Base-by-base conservation (phyloP, 1,140 invertebrate species). In the Sminthurides bifidus region DNA sequence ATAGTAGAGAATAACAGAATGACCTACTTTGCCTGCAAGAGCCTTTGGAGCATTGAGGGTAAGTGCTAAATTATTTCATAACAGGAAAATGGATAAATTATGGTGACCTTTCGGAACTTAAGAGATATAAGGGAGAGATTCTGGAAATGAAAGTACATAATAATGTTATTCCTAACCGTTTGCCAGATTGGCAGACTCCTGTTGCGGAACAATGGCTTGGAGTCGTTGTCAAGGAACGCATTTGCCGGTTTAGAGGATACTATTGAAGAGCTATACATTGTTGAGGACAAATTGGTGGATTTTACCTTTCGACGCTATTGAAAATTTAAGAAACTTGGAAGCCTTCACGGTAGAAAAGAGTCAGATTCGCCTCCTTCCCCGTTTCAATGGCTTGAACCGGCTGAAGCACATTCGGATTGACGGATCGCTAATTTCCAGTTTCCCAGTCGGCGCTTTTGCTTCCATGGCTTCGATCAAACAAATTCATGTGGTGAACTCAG, bases 1-100 rank as follows among this genome's bases (percentile, higher is more conserved):
- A 87, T 90, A 43, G 73, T 90, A 56, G 87, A 90, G 71, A 87
- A 87, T 63, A 89, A 89, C 68, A 82, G 84, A 63, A 68, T 89
- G 37, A n/a, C 84, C 85, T 1, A 82, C 85, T 3, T 63, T 90
- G 17, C 84, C 85, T 3, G 85, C 84, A 17, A 79, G 81, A 60
- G 77, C 82, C 19, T 88, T 89, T 67, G 77, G 81, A 38, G 78
- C 79, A 59, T 68, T 88, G 19, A 79, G 80, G 65, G 80, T 87
- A 15, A 69, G 17, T 19, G 17, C 3, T 30, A 29, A 2, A 6
- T 37, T 6, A 33, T 15, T 12, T 12, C 30, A 40, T 14, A 33
- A 37, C 14, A 15, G n/a, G n/a, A n/a, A n/a, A n/a, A n/a, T n/a
- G n/a, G n/a, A n/a, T n/a, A n/a, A 21, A 44, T 44, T 44, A 17